Percentiles rank a stretch among this genome's conserved stretches.
phyloP scores from a whole-genome alignment of 2,888 invertebrate species.

The Campaea margaritaria region DNA sequence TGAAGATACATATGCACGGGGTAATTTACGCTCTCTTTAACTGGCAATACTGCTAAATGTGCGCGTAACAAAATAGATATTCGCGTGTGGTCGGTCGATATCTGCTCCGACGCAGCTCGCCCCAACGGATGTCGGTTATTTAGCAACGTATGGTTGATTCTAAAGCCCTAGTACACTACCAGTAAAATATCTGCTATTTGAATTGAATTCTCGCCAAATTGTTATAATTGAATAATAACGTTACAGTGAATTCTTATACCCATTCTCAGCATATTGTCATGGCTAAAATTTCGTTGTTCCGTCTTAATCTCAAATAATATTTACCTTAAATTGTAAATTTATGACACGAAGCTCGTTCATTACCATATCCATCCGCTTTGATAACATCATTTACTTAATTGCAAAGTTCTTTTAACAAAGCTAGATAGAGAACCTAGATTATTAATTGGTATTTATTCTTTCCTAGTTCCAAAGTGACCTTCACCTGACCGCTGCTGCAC shows the following conservation, averaged over 20 bases:
- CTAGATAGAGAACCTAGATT: too few relatives aligned
- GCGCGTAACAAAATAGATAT: conserved; percentile 52
- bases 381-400: conserved; percentile 22
- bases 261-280: too few relatives aligned
- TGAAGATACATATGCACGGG: conserved; percentile 33
- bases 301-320: neutral
- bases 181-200: neutral
- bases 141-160: conserved; percentile 55
- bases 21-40: conserved; percentile 40
- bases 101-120: conserved; percentile 42
- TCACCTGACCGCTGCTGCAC: conserved; percentile 2
- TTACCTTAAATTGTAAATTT: neutral
- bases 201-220: neutral
- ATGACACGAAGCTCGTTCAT: conserved; percentile 1
- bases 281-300: too few relatives aligned
- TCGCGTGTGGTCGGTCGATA: conserved; percentile 61
- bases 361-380: conserved; percentile 16
- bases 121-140: conserved; percentile 71
- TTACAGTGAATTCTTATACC: too few relatives aligned
- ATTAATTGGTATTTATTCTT: too few relatives aligned
- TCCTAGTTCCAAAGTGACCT: too few relatives aligned
- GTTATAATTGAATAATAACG: too few relatives aligned
- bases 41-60: conserved; percentile 38
- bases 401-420: conserved; percentile 31
- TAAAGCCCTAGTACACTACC: conserved; percentile 38